Evolutionary conservation across 2,888 invertebrate genomes (phyloP).

Genomic region (Tuta absoluta): DNA sequence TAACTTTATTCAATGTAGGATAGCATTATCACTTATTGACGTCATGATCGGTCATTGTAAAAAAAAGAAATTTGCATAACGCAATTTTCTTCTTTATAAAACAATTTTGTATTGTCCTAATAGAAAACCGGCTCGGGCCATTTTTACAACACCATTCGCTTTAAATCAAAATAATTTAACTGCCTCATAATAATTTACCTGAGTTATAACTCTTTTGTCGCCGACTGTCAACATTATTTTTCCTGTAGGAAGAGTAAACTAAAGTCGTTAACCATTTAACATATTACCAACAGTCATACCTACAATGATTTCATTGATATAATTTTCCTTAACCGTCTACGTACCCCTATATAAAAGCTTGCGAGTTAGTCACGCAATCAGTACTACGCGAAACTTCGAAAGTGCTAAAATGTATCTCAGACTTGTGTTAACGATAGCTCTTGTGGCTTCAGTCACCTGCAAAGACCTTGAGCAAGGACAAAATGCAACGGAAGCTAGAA

Average conservation of each 20-base stretch:
- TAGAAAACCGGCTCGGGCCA: too few relatives aligned
- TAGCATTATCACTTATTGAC: too few relatives aligned
- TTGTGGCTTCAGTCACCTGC: conserved; percentile 47
- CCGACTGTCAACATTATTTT: conserved; percentile 53
- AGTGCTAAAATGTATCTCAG: conserved; percentile 30
- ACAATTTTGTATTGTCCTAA: too few relatives aligned
- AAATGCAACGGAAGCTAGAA: conserved; percentile 27
- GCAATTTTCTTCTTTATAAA: too few relatives aligned
- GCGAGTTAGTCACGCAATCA: background rate
- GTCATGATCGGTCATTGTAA: too few relatives aligned
- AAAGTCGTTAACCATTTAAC: conserved; percentile 50
- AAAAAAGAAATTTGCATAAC: too few relatives aligned
- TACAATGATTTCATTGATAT: conserved; percentile 47
- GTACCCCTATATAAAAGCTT: conserved; percentile 57
- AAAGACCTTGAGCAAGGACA: conserved; percentile 56
- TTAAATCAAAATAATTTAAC: too few relatives aligned
- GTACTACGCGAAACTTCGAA: conserved; percentile 1
- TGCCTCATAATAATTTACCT: background rate
- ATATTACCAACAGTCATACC: conserved; percentile 41
- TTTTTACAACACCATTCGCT: too few relatives aligned
- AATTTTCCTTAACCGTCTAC: conserved; percentile 59
- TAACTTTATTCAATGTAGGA: too few relatives aligned
- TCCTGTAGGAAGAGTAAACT: conserved; percentile 66
- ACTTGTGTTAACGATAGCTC: conserved; percentile 41
- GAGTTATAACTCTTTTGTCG: conserved; percentile 35